These are phyloP conservation scores for Oplegnathus fasciatus DNA, from an alignment of 2,113 vertebrate species.

Conservation along the genomic window DNA sequence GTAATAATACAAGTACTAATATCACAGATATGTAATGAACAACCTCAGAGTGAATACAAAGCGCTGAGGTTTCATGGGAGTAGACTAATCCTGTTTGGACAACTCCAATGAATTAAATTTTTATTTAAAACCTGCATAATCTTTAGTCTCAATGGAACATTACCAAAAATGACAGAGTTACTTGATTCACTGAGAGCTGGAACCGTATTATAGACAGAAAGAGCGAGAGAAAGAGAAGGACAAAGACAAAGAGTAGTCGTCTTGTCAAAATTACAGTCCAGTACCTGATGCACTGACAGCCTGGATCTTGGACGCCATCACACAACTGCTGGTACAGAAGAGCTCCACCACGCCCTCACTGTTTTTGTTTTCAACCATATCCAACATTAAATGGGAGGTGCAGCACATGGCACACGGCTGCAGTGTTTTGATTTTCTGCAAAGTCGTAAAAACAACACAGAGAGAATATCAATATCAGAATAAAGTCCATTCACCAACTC, in stretches of 20 bases:
- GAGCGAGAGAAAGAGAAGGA: background rate
- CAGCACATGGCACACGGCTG: constrained; percentile 91
- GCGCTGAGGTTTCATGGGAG: background rate
- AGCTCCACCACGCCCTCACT: constrained; percentile 86
- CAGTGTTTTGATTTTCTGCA: constrained; percentile 89
- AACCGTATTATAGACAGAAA: background rate
- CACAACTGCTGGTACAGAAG: constrained; percentile 91
- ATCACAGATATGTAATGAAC: background rate
- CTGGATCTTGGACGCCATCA: constrained; percentile 92
- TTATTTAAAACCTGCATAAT: background rate
- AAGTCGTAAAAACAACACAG: background rate
- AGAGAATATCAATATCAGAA: background rate
- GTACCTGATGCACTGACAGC: constrained; percentile 91
- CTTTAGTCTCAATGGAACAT: background rate
- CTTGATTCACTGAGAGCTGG: background rate
- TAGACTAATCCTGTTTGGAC: background rate
- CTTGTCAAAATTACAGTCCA: background rate
- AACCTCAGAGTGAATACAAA: background rate
- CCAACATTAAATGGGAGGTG: constrained; percentile 81
- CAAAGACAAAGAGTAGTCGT: background rate
- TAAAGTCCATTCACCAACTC: background rate
- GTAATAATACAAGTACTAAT: background rate
- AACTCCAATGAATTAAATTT: background rate
- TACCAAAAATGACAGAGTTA: background rate
- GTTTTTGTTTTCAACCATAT: constrained; percentile 90